A percentile compares a stretch with the other conserved stretches of the same genome.
These are phyloP conservation scores for Mesembrinibis cayennensis DNA, from an alignment of 2,113 vertebrate species.

Conservation along the genomic window DNA sequence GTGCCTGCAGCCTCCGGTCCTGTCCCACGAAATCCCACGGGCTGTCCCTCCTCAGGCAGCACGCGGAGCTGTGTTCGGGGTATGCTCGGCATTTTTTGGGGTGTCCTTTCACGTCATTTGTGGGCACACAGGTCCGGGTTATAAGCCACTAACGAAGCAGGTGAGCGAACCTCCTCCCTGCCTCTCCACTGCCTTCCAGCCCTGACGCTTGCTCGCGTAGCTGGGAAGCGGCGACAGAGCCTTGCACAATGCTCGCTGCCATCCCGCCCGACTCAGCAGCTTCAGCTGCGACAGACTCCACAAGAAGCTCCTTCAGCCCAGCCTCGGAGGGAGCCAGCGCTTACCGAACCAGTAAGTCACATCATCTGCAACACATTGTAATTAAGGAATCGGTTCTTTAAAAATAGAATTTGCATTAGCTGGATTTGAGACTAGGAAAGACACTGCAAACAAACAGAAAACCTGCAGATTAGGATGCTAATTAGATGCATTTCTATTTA, in stretches of 20 bases:
- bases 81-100: background rate
- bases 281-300: background rate
- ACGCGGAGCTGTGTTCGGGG: background rate
- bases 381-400: slow-evolving; percentile 27
- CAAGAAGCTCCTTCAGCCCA: background rate
- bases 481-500: slow-evolving; percentile 64
- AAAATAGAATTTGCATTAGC: slow-evolving; percentile 53
- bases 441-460: slow-evolving; percentile 53
- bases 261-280: background rate
- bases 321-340: background rate
- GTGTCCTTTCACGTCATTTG: background rate
- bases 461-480: slow-evolving; percentile 60
- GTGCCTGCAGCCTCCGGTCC: background rate
- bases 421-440: slow-evolving; percentile 56
- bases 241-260: background rate
- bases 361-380: background rate
- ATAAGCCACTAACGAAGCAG: background rate
- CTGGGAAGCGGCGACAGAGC: background rate
- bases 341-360: background rate
- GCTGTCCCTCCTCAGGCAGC: background rate
- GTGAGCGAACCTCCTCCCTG: background rate
- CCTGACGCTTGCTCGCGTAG: background rate
- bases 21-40: background rate
- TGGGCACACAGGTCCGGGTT: background rate
- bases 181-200: background rate